These are phyloP conservation scores for Leptogaster cylindrica DNA, from an alignment of 2,888 invertebrate genomes.

Conservation along the genomic window DNA sequence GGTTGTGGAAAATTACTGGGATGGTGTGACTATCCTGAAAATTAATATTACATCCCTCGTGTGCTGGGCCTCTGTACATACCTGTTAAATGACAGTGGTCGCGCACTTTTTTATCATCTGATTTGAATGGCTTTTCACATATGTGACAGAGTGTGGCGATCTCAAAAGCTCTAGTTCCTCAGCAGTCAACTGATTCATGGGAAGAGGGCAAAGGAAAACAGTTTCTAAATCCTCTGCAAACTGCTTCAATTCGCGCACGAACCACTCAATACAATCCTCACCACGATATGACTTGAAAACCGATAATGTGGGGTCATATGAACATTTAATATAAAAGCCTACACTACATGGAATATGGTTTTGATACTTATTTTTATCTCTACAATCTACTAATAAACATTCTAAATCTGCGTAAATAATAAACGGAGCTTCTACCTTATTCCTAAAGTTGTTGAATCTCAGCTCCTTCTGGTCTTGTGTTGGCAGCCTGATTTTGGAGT, in stretches of 20 bases:
- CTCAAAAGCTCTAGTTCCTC: too few species aligned
- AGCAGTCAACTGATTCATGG: neutral
- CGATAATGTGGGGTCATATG: conserved; percentile 22
- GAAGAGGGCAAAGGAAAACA: neutral
- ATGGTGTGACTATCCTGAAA: conserved; percentile 1
- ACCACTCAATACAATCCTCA: neutral
- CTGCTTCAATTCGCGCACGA: conserved; percentile 1
- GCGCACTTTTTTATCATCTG: conserved; percentile 4
- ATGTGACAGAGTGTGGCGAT: conserved; percentile 3
- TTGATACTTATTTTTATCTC: conserved; percentile 19
- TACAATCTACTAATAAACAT: too few species aligned
- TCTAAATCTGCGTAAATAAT: conserved; percentile 29
- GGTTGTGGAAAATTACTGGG: conserved; percentile 18
- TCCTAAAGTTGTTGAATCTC: conserved; percentile 25
- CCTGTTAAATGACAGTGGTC: conserved; percentile 29
- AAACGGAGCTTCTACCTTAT: conserved; percentile 17
- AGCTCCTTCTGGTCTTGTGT: too few species aligned
- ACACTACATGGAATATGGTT: conserved; percentile 15
- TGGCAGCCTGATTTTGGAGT: conserved; percentile 20
- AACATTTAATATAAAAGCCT: conserved; percentile 21
- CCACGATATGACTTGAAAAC: too few species aligned
- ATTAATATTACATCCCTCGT: conserved; percentile 19
- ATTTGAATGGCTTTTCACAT: conserved; percentile 4
- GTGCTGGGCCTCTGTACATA: conserved; percentile 3
- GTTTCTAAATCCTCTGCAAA: conserved; percentile 19